Conservation (phyloP, 2,797 vertebrate species). For the Aldrovandia affinis region DNA sequence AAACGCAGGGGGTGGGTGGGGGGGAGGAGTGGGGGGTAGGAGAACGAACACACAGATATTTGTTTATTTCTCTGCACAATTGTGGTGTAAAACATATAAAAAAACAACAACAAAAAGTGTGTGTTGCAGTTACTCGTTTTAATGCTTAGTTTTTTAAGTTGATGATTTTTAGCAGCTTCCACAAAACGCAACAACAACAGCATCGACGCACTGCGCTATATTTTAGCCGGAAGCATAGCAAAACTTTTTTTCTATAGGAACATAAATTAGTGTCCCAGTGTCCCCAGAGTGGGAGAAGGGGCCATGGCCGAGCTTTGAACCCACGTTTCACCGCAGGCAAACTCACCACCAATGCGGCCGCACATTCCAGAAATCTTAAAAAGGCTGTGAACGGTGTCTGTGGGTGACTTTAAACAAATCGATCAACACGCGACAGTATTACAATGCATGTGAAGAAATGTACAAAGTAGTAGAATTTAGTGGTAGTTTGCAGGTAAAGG, state of each 20-base stretch:
- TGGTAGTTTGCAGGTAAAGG: neutral
- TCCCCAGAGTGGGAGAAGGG: neutral
- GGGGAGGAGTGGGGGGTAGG: no score
- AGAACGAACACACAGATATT: neutral
- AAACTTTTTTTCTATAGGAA: neutral
- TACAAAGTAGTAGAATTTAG: neutral
- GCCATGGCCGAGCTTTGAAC: neutral
- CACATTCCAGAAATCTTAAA: neutral
- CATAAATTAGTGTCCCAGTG: neutral
- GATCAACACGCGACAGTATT: neutral
- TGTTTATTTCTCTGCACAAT: neutral
- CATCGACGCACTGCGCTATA: neutral
- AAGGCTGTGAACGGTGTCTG: neutral
- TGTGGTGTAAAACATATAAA: neutral
- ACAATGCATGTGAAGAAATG: neutral
- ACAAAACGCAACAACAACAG: conserved; percentile 1
- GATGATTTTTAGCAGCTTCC: neutral
- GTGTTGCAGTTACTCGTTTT: conserved; percentile 30
- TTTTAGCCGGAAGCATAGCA: neutral
- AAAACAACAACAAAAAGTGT: neutral
- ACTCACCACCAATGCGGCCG: no score
- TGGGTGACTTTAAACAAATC: neutral
- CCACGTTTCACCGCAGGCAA: neutral
- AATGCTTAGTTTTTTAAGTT: conserved; percentile 20
- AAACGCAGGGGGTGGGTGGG: neutral